Conservation (phyloP, 2,113 vertebrate species). For the Bufo gargarizans region DNA sequence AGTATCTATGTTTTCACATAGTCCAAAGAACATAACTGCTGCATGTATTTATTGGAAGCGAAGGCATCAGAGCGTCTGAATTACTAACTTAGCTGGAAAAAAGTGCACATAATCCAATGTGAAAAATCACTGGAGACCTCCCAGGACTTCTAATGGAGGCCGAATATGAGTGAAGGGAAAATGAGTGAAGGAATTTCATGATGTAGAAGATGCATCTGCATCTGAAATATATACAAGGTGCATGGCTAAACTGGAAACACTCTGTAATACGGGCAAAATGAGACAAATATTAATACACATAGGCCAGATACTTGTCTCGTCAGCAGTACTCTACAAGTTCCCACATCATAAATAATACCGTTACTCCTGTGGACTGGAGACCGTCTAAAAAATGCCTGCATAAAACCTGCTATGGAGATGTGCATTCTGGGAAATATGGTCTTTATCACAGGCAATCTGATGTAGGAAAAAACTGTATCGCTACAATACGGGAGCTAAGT, state of each 20-base stretch:
- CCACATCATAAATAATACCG: too few species aligned
- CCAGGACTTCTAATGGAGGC: slow-evolving; percentile 13
- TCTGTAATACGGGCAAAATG: too few species aligned
- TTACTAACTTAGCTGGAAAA: slow-evolving; percentile 5
- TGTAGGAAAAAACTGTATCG: background rate
- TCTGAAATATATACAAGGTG: slow-evolving; percentile 38
- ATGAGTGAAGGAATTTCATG: slow-evolving; percentile 10
- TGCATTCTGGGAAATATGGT: too few species aligned
- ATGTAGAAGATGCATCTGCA: background rate
- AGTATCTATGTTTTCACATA: slow-evolving; percentile 30
- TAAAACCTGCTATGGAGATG: too few species aligned
- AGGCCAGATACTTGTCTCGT: too few species aligned
- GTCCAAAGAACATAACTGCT: slow-evolving; percentile 36
- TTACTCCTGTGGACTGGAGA: too few species aligned
- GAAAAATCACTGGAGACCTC: slow-evolving; percentile 35
- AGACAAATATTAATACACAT: too few species aligned
- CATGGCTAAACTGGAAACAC: background rate
- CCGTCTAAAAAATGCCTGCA: too few species aligned
- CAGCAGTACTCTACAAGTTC: too few species aligned
- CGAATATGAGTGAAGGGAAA: background rate
- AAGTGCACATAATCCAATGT: slow-evolving; percentile 4
- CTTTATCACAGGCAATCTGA: background rate
- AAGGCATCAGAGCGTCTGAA: slow-evolving; percentile 14
- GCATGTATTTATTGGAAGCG: slow-evolving; percentile 41
- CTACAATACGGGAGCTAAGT: background rate